phyloP scores from a whole-genome alignment of 1,140 invertebrate genomes.

The Drosophila nigromelanica region DNA sequence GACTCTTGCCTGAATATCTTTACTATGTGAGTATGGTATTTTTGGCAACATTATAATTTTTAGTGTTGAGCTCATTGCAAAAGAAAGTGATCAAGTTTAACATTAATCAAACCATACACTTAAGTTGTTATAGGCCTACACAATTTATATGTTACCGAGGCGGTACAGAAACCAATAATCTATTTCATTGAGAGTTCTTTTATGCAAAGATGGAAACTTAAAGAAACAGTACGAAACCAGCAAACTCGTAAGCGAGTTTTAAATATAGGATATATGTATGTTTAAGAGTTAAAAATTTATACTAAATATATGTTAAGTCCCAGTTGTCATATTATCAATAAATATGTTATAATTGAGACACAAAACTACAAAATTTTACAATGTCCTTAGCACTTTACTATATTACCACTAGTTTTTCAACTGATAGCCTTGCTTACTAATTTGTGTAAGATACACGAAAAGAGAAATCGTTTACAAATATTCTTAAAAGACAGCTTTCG shows the following conservation, averaged over 20 bases:
- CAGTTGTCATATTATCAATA: slow-evolving; percentile 3
- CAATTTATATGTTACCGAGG: neutral
- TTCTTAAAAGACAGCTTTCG: slow-evolving; percentile 11
- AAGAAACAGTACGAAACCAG: slow-evolving; percentile 1
- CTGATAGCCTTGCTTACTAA: slow-evolving; percentile 19
- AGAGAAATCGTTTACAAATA: slow-evolving; percentile 14
- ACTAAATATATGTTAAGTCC: neutral
- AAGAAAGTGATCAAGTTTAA: no score
- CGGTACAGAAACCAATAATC: neutral
- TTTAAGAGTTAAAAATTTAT: neutral
- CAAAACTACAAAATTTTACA: slow-evolving; percentile 15
- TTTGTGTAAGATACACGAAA: slow-evolving; percentile 10
- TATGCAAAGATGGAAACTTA: no score
- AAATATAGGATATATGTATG: neutral
- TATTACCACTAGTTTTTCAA: slow-evolving; percentile 25
- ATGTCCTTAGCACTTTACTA: slow-evolving; percentile 28
- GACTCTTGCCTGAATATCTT: no score
- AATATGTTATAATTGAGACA: slow-evolving; percentile 4
- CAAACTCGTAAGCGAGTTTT: neutral
- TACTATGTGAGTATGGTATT: no score
- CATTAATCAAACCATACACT: neutral
- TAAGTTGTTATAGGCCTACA: neutral
- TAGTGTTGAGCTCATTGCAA: no score
- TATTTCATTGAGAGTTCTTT: neutral
- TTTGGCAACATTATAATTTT: no score